These are phyloP conservation scores for Chelon labrosus DNA, from an alignment of 2,797 vertebrate species.

Conservation along the genomic window DNA sequence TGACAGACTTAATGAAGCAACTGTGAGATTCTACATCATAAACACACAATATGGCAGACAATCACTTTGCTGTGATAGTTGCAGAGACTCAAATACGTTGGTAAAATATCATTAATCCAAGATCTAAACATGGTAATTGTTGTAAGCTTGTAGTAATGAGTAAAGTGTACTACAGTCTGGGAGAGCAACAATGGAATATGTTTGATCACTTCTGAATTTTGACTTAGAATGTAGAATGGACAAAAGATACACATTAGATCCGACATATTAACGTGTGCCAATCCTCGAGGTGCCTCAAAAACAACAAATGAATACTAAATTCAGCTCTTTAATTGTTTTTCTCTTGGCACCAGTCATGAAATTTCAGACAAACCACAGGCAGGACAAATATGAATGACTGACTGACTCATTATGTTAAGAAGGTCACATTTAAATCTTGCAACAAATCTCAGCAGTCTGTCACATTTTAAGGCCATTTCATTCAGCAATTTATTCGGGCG, in stretches of 20 bases:
- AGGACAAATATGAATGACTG: too few species aligned
- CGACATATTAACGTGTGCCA: not conserved
- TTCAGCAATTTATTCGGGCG: not conserved
- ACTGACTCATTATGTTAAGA: too few species aligned
- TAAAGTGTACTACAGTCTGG: not conserved
- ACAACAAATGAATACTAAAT: not conserved
- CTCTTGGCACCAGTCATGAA: not conserved
- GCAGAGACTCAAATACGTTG: not conserved
- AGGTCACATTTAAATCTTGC: not conserved
- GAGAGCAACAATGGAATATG: not conserved
- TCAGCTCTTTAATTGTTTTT: not conserved
- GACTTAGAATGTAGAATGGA: not conserved
- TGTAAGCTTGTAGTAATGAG: not conserved
- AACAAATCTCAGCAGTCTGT: not conserved
- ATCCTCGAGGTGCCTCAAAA: not conserved
- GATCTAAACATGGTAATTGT: not conserved
- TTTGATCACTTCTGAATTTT: not conserved
- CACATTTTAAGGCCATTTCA: not conserved
- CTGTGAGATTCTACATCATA: too few species aligned
- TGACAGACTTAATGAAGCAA: too few species aligned
- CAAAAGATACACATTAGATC: not conserved
- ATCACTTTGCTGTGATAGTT: not conserved
- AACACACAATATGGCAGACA: not conserved
- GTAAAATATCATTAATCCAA: not conserved
- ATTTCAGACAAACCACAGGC: not conserved